Percentiles rank a stretch among this genome's conserved stretches.
phyloP scores from a whole-genome alignment of 2,113 vertebrate species.

The Peromyscus californicus region DNA sequence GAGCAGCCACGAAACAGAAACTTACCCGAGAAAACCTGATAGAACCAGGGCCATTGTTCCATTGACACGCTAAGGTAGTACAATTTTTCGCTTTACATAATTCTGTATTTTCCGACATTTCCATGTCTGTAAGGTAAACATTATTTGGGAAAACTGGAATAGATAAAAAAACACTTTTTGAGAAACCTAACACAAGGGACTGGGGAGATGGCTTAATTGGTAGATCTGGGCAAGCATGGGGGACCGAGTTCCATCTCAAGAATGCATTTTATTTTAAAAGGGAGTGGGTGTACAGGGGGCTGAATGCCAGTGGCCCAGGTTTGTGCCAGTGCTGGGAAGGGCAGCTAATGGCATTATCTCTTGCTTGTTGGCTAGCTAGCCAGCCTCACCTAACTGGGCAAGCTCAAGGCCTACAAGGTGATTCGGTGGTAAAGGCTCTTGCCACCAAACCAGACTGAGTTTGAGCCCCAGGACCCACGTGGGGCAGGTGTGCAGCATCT shows the following conservation, averaged over 20 bases:
- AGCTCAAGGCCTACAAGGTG: not conserved
- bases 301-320: not conserved
- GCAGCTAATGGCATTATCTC: not conserved
- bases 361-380: not conserved
- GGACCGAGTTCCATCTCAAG: not conserved
- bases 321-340: not conserved
- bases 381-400: not conserved
- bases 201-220: not conserved
- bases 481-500: not conserved
- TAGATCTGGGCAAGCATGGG: not conserved
- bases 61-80: not conserved
- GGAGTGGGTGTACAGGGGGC: not conserved
- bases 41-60: not conserved
- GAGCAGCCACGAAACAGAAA: not conserved
- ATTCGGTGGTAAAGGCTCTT: not conserved
- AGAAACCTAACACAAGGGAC: not conserved
- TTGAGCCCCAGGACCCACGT: not conserved
- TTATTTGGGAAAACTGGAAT: not conserved
- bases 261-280: not conserved
- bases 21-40: not conserved
- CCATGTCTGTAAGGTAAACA: not conserved
- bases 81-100: not conserved
- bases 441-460: not conserved
- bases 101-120: not conserved
- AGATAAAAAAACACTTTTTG: not conserved